Conservation (phyloP, 2,797 vertebrate genomes). For the Cephalopachus bancanus region DNA sequence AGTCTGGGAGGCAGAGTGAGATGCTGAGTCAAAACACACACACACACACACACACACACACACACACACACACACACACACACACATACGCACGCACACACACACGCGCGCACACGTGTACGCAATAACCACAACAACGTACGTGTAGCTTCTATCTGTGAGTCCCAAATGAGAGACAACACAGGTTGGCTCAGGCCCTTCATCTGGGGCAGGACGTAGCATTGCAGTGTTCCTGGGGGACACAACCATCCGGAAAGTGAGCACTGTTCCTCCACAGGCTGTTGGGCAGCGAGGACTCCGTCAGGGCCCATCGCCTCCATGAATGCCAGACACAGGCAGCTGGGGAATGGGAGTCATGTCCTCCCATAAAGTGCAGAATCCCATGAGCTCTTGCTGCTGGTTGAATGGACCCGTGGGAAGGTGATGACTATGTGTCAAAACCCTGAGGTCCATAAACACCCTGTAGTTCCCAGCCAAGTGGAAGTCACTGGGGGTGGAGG, state of each 20-base stretch:
- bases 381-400: neutral
- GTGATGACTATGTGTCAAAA: slow-evolving; percentile 41
- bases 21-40: too few relatives aligned
- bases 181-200: neutral
- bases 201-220: fast-evolving
- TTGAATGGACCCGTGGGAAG: slow-evolving; percentile 33
- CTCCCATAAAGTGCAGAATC: slow-evolving; percentile 67
- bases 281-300: slow-evolving; percentile 27
- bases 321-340: slow-evolving; percentile 49
- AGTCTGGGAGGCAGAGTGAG: too few relatives aligned
- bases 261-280: neutral
- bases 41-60: too few relatives aligned
- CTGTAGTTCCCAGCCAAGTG: neutral
- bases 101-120: neutral
- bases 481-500: neutral
- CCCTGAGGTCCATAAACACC: slow-evolving; percentile 33
- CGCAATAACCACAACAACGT: fast-evolving
- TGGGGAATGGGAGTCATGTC: slow-evolving; percentile 57
- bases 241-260: neutral
- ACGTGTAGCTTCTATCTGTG: neutral
- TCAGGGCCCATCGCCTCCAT: slow-evolving; percentile 48
- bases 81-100: too few relatives aligned
- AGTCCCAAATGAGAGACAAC: neutral
- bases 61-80: too few relatives aligned
- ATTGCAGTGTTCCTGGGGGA: neutral